Base-by-base conservation (phyloP, 2,113 vertebrate species). In the Diadophis punctatus region DNA sequence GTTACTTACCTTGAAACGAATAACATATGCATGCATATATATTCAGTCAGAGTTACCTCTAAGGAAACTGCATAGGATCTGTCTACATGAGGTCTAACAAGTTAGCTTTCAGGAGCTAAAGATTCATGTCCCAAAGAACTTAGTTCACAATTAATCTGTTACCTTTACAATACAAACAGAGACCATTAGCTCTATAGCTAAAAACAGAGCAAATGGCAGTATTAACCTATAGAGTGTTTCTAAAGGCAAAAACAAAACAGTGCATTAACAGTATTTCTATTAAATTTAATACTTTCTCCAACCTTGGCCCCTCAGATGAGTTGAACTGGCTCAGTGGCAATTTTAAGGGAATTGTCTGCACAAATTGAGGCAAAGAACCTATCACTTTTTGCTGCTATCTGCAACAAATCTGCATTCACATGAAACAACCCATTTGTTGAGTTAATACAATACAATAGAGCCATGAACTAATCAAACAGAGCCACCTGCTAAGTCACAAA, bases 241-340 rank as follows among this genome's bases (percentile, higher is more conserved):
- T 94, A 95, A 96, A 96, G 96, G 94, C 91, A 93, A 95, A 56
- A 91, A 93, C 94, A 96, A 95, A 96, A 95, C 84, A 95, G 96
- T 95, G 91, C 92, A 96, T 94, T 95, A 95, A 93, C 93, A 92
- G 95, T 80, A 22, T 39, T 80, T 80, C 34, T 80, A 2, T 34
- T 68, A 68, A 34, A 68, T 68, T 68, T 68, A 80, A 80, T 80
- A 22, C 18, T 80, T 22, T 80, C 74, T 80, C 18, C 18, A 43
- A 90, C 55, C 95, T 95, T 92, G n/a, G n/a, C 10, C 34, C 18
- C 22, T 56, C 51, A 9, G 20, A 23, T 43, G 20, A 9, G 18
- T 43, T 80, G 74, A 80, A 43, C 22, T 55, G 34, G 52, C 8
- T 56, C 52, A 34, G 30, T 55, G 34, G 87, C 22, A 88, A 39